Evolutionary conservation across 2,888 invertebrate genomes (phyloP).

Genomic region (Cistogaster globosa): DNA sequence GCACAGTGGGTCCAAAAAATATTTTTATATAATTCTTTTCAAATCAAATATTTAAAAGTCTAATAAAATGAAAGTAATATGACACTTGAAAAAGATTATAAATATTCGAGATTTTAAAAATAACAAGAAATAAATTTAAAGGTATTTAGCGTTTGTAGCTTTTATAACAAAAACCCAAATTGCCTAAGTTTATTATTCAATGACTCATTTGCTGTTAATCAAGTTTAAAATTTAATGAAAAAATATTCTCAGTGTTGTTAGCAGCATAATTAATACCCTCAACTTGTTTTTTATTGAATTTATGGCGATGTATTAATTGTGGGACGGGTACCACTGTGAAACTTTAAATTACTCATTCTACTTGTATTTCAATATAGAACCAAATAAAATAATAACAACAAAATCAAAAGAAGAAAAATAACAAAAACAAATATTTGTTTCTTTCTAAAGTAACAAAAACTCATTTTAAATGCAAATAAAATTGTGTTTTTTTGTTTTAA

Average conservation of each 20-base stretch:
- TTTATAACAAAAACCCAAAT: neutral
- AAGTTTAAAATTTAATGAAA: neutral
- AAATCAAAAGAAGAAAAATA: slow-evolving; percentile 45
- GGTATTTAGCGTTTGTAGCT: neutral
- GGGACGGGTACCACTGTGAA: slow-evolving; percentile 24
- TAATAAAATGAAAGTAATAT: too few relatives aligned
- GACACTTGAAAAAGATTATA: too few relatives aligned
- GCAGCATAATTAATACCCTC: neutral
- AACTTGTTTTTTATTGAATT: neutral
- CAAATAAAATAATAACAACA: slow-evolving; percentile 36
- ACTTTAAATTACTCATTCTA: slow-evolving; percentile 58
- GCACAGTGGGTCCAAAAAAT: too few relatives aligned
- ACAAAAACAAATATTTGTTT: slow-evolving; percentile 5
- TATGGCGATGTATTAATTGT: neutral
- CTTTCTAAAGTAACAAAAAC: slow-evolving; percentile 41
- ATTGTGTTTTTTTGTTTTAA: slow-evolving; percentile 19
- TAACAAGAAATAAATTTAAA: too few relatives aligned
- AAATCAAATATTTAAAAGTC: too few relatives aligned
- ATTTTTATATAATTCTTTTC: too few relatives aligned
- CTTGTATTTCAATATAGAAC: slow-evolving; percentile 58
- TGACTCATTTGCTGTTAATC: too few relatives aligned
- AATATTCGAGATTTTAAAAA: too few relatives aligned
- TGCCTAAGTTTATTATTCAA: too few relatives aligned
- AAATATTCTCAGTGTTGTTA: neutral
- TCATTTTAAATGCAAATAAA: slow-evolving; percentile 54